Evolutionary conservation across 2,113 vertebrate genomes (phyloP).

Genomic region (Pseudopipra pipra): DNA sequence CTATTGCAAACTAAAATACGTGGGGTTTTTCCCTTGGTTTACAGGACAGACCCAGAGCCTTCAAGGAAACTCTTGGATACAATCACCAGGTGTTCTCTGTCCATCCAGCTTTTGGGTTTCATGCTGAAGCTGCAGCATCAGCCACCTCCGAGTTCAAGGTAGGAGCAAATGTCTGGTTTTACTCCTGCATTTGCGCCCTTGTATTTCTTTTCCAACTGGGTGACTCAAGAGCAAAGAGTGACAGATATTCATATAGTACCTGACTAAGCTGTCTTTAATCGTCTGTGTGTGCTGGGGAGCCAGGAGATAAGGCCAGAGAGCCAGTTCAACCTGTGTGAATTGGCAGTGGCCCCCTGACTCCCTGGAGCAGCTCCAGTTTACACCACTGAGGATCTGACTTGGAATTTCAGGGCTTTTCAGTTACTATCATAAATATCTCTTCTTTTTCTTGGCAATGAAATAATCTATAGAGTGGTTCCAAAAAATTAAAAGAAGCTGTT

Average conservation of each 20-base stretch:
- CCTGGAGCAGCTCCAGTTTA: not conserved
- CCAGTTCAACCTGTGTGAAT: not conserved
- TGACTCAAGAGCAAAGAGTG: not conserved
- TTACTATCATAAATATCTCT: constrained; percentile 48
- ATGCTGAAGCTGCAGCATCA: not conserved
- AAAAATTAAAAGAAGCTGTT: constrained; percentile 39
- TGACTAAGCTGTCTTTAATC: not conserved
- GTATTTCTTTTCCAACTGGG: not conserved
- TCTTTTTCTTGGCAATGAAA: constrained; percentile 58
- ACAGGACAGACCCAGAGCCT: not conserved
- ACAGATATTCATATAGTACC: not conserved
- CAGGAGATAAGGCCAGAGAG: not conserved
- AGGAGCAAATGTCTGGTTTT: not conserved
- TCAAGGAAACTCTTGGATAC: accelerated
- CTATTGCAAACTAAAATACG: accelerated
- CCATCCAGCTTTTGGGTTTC: not conserved
- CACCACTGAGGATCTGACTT: not conserved
- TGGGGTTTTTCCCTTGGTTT: not conserved
- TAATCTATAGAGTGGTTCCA: constrained; percentile 16
- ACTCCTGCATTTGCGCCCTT: not conserved
- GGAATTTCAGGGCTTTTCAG: constrained; percentile 37
- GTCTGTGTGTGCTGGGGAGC: not conserved
- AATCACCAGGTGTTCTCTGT: not conserved
- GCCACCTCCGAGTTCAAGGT: not conserved
- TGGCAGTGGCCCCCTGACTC: not conserved